These are phyloP conservation scores for Taphrorychus bicolor DNA, from an alignment of 2,888 invertebrate genomes.

Conservation along the genomic window DNA sequence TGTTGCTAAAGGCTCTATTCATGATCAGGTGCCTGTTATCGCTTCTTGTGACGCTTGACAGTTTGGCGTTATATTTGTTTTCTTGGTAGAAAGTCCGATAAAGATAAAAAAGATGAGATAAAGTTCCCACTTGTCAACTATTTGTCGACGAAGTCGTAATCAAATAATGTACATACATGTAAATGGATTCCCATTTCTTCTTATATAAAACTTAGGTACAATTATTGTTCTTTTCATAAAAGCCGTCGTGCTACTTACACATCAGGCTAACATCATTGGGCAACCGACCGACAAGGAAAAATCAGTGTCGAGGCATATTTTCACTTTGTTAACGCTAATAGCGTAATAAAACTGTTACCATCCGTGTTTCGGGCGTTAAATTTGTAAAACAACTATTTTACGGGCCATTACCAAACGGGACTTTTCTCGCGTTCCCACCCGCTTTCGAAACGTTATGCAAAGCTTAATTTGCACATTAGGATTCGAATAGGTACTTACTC, in stretches of 20 bases:
- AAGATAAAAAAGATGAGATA: too few species aligned
- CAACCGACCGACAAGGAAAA: neutral
- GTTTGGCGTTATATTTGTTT: too few species aligned
- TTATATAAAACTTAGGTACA: neutral
- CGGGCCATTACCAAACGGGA: conserved; percentile 2
- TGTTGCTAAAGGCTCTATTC: too few species aligned
- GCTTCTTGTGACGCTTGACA: too few species aligned
- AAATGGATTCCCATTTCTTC: too few species aligned
- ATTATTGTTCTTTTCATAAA: neutral
- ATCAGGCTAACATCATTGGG: too few species aligned
- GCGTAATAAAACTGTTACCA: conserved; percentile 1
- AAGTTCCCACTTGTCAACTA: too few species aligned
- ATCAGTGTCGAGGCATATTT: neutral
- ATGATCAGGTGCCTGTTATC: too few species aligned
- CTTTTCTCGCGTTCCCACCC: neutral
- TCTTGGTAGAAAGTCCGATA: too few species aligned
- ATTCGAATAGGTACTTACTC: conserved; percentile 43
- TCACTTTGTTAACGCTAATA: conserved; percentile 1
- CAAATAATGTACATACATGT: too few species aligned
- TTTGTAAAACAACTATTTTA: conserved; percentile 4
- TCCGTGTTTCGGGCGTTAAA: neutral
- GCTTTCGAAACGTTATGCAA: neutral
- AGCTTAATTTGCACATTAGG: conserved; percentile 6
- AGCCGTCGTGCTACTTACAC: neutral
- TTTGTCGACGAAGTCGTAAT: too few species aligned